Percentiles rank a stretch among this genome's conserved stretches.
Evolutionary conservation across 2,113 vertebrate genomes (phyloP).

Genomic region (Charina bottae): DNA sequence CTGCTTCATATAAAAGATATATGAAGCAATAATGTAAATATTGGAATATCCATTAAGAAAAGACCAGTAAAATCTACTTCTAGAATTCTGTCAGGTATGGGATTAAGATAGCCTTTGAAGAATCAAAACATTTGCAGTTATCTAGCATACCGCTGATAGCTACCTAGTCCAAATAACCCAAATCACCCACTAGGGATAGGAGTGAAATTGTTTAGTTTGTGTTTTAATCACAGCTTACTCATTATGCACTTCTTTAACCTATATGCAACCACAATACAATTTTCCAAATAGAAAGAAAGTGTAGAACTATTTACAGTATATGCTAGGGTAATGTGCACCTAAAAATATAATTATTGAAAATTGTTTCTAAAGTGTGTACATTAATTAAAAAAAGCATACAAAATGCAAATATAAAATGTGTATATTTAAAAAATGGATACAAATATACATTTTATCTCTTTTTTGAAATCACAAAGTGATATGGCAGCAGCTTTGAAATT

Average conservation of each 20-base stretch:
- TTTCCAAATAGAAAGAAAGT: background rate
- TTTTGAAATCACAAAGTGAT: background rate
- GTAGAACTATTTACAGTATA: background rate
- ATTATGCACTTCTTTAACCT: background rate
- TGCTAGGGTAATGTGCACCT: background rate
- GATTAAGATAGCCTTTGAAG: background rate
- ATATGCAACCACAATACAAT: background rate
- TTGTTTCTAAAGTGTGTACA: background rate
- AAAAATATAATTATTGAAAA: background rate
- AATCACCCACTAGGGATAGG: background rate
- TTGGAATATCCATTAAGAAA: background rate
- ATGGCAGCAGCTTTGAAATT: background rate
- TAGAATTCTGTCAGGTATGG: background rate
- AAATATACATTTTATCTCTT: background rate
- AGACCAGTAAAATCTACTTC: background rate
- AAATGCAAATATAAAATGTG: background rate
- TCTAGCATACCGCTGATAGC: background rate
- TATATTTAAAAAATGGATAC: background rate
- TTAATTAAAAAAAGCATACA: background rate
- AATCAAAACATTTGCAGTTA: background rate
- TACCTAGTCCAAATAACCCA: background rate
- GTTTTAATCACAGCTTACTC: background rate
- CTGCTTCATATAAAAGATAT: background rate
- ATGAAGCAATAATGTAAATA: background rate
- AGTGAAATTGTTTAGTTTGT: background rate